phyloP scores from a whole-genome alignment of 2,113 vertebrate genomes.

The Bubalus kerabau region DNA sequence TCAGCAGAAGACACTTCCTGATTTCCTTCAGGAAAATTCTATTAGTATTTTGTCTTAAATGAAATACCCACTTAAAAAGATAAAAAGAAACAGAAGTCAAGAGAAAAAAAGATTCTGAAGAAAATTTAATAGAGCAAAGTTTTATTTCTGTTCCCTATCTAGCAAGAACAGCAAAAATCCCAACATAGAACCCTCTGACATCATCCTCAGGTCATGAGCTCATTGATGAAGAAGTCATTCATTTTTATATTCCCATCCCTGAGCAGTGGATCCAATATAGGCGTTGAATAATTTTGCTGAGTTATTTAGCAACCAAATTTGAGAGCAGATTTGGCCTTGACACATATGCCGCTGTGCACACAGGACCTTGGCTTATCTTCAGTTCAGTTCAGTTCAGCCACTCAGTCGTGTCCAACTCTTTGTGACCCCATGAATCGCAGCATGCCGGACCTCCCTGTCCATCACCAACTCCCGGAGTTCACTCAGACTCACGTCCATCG shows the following conservation, averaged over 20 bases:
- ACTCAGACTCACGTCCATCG: too few relatives aligned
- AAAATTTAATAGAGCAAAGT: not conserved
- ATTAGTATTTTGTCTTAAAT: not conserved
- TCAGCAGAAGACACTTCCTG: not conserved
- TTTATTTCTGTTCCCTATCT: not conserved
- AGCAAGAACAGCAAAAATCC: not conserved
- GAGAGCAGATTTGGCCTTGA: not conserved
- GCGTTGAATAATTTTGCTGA: not conserved
- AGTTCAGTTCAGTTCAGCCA: too few relatives aligned
- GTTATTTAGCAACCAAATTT: not conserved
- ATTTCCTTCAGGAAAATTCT: not conserved
- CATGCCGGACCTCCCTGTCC: too few relatives aligned
- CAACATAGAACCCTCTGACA: not conserved
- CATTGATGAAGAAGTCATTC: not conserved
- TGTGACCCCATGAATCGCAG: too few relatives aligned
- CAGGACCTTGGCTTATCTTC: not conserved
- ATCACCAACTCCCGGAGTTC: too few relatives aligned
- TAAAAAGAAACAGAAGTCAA: not conserved
- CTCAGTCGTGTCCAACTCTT: too few relatives aligned
- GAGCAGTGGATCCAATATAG: not conserved
- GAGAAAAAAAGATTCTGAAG: not conserved
- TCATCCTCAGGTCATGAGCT: not conserved
- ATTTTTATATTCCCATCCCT: not conserved
- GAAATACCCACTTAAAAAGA: not conserved
- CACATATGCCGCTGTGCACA: fast-evolving